These are phyloP conservation scores for Plusia festucae DNA, from an alignment of 2,888 invertebrate genomes.

Conservation along the genomic window DNA sequence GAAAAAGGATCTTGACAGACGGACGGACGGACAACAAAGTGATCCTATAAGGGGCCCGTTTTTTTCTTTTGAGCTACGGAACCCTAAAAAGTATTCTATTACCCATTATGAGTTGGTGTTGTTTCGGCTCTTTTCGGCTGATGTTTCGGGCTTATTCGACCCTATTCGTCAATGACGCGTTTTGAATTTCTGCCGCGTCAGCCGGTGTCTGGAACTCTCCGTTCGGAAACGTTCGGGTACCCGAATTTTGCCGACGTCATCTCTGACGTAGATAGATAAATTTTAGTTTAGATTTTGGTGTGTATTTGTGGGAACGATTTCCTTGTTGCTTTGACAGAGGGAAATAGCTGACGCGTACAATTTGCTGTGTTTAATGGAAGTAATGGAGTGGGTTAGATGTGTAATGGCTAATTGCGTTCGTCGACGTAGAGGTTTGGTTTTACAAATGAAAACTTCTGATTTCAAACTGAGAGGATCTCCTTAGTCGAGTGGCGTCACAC, in stretches of 20 bases:
- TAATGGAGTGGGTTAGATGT: constrained; percentile 32
- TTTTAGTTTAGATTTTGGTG: constrained; percentile 29
- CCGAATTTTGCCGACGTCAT: constrained; percentile 41
- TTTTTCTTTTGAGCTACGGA: too few species aligned
- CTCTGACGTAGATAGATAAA: constrained; percentile 28
- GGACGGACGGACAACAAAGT: too few species aligned
- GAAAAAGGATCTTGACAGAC: too few species aligned
- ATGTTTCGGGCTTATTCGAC: constrained; percentile 35
- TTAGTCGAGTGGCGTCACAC: too few species aligned
- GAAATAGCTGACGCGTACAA: constrained; percentile 27
- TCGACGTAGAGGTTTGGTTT: not conserved
- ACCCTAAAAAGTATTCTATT: constrained; percentile 45
- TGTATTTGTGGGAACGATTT: constrained; percentile 30
- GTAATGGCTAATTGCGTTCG: not conserved
- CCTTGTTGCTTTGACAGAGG: constrained; percentile 27
- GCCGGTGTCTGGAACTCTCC: constrained; percentile 41
- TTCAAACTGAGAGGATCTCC: too few species aligned
- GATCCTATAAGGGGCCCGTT: too few species aligned
- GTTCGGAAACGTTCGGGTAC: constrained; percentile 29
- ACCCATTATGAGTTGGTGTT: constrained; percentile 38
- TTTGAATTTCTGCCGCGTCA: constrained; percentile 49
- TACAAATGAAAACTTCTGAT: not conserved
- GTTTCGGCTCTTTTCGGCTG: constrained; percentile 44
- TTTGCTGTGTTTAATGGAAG: constrained; percentile 30
- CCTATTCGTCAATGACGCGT: constrained; percentile 45